phyloP scores from a whole-genome alignment of 2,888 invertebrate species.

The Cartodere bifasciata region DNA sequence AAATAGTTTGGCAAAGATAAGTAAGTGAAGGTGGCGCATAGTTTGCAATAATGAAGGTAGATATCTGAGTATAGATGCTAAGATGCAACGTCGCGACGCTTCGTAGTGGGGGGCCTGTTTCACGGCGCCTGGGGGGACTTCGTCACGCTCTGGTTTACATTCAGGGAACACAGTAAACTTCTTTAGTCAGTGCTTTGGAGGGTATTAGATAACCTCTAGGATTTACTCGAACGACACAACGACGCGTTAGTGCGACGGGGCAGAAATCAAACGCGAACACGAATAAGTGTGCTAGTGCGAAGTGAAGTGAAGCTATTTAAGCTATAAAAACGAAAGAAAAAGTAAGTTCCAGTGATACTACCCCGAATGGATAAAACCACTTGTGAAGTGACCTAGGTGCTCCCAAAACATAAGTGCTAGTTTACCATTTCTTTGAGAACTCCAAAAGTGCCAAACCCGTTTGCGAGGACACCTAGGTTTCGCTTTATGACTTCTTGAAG shows the following conservation, averaged over 20 bases:
- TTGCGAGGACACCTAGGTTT: too few relatives aligned
- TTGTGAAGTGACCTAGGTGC: too few relatives aligned
- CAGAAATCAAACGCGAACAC: conserved; percentile 28
- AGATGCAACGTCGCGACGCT: conserved; percentile 20
- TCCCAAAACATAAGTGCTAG: too few relatives aligned
- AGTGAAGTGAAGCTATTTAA: conserved; percentile 28
- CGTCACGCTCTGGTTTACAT: conserved; percentile 33
- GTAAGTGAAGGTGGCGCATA: too few relatives aligned
- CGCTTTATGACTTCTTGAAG: too few relatives aligned
- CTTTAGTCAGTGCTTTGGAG: conserved; percentile 37
- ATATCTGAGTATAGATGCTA: too few relatives aligned
- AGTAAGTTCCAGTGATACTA: conserved; percentile 28
- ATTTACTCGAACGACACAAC: conserved; percentile 35
- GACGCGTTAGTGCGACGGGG: conserved; percentile 33
- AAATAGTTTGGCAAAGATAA: too few relatives aligned
- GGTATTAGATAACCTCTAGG: conserved; percentile 35
- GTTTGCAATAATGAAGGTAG: too few relatives aligned
- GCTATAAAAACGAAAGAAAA: conserved; percentile 24
- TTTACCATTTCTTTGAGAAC: too few relatives aligned
- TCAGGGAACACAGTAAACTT: conserved; percentile 29
- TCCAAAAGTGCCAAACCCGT: too few relatives aligned
- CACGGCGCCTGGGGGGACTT: conserved; percentile 22
- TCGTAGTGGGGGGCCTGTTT: conserved; percentile 17
- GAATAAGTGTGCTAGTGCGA: conserved; percentile 27
- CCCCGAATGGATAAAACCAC: too few relatives aligned